Base-by-base conservation (phyloP, 2,113 vertebrate genomes). In the Zapus hudsonius region DNA sequence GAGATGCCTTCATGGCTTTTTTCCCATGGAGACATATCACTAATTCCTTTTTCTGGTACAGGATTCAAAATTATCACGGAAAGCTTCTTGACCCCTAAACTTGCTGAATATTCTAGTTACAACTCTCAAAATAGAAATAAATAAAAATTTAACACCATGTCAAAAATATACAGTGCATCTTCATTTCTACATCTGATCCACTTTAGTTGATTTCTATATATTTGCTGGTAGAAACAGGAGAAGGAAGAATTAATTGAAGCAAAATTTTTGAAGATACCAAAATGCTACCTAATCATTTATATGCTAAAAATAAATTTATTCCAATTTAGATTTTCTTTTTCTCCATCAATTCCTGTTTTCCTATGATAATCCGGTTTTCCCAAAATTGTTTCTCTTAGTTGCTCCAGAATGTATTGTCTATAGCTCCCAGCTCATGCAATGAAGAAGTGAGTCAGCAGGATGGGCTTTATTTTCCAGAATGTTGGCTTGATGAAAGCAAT, bases 41-140 rank as follows among this genome's bases (percentile, higher is more conserved):
- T 33, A 15, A 9, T 7, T 67, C 42, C 11, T 69, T 63, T 16
- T 64, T 9, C 27, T 67, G 0, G 4, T 44, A 1, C 12, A 76
- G 17, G 7, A 38, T 3, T 33, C 22, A 22, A 0, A n/a, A 33
- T 59, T 61, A 52, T 78, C 27, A 29, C 42, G 31, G 73, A 40
- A 67, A 10, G 0, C 16, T 88, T 92, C 38, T 23, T 40, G 25
- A 67, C 33, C 38, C 2, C 33, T 36, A 66, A 78, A 2, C 52
- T 52, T 83, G 17, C 42, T 88, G 25, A 85, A 36, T 59, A 31
- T 25, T 84, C 38, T 72, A 69, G 44, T 31, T n/a, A 23, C 42
- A 67, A 59, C 20, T 79, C 40, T 83, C n/a, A 69, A 55, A 29
- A 20, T 61, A 23, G 9, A 17, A 36, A 23, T 36, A 40, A 70